A percentile compares a stretch with the other conserved stretches of the same genome.
Conservation (phyloP, 2,797 vertebrate species). For the Sebastes dallii region DNA sequence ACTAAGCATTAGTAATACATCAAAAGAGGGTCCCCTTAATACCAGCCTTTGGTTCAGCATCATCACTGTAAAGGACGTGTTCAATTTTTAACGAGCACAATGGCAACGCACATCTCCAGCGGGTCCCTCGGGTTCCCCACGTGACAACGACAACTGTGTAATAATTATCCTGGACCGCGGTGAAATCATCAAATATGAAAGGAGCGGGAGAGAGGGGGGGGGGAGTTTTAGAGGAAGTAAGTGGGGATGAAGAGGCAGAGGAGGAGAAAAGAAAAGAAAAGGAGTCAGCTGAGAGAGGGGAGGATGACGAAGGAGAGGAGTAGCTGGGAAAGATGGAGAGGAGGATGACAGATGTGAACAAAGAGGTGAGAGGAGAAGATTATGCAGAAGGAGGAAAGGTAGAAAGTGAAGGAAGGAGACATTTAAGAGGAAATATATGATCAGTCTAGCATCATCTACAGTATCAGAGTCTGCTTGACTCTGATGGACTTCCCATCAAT, state of each 20-base stretch:
- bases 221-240: not conserved
- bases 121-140: constrained; percentile 27
- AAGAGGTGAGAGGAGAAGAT: not conserved
- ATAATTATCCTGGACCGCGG: constrained; percentile 54
- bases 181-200: constrained; percentile 73
- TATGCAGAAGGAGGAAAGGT: too few relatives aligned
- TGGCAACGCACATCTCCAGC: constrained; percentile 44
- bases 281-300: not conserved
- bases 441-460: not conserved
- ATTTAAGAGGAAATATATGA: too few relatives aligned
- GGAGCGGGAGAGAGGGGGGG: not conserved
- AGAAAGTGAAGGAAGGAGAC: too few relatives aligned
- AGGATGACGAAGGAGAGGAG: not conserved
- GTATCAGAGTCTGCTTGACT: not conserved
- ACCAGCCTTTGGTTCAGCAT: constrained; percentile 24
- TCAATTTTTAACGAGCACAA: constrained; percentile 64
- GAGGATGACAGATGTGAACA: not conserved
- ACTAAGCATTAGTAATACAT: constrained; percentile 56
- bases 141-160: constrained; percentile 47
- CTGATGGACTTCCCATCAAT: not conserved
- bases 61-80: constrained; percentile 50
- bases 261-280: not conserved
- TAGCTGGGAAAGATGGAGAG: not conserved
- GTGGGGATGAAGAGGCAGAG: not conserved
- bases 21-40: constrained; percentile 24